Base-by-base conservation (phyloP, 2,797 vertebrate species). In the Octomys mimax region DNA sequence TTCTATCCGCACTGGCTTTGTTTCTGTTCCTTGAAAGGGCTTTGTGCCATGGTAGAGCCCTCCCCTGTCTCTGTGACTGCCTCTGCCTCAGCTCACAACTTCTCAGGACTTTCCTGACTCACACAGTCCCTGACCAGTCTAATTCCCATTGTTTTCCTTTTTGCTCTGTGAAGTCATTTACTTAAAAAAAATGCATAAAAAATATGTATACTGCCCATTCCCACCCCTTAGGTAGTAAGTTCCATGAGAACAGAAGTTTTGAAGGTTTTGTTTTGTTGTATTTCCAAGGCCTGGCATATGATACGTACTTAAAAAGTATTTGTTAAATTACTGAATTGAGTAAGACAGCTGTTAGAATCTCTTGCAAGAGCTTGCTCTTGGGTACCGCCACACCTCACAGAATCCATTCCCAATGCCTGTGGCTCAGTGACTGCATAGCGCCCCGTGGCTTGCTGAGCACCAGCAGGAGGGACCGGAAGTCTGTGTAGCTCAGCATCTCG, bases 261-360 rank as follows among this genome's bases (percentile, higher is more conserved):
- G 22, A 78, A n/a, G 14, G 11, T 62, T 68, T 92, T 49, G 57
- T 89, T 93, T 3, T 79, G 81, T 26, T 64, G 0, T 31, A 68
- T 81, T 54, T 92, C 62, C 18, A 6, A 33, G n/a, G 66, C 11
- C n/a, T 66, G 49, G 21, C 6, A 42, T 22, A 33, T 4, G 28
- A 36, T 21, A 52, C 26, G 2, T 42, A 62, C 31, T 81, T n/a
- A 26, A 28, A 14, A 62, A 83, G 22, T 21, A 62, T 42, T n/a
- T 92, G 42, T 78, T 71, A 66, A 91, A 71, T 66, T 49, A 86
- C 59, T 36, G 22, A 49, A 21, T 18, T 42, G 59, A 77, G 42
- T 88, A 42, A 59, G 75, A 83, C 79, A 59, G 49, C 26, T 87
- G 92, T 84, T 78, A 79, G 84, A 89, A 39, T 36, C 59, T 66